Base-by-base conservation (phyloP, 2,113 vertebrate genomes). In the Myanophis thanlyinensis region DNA sequence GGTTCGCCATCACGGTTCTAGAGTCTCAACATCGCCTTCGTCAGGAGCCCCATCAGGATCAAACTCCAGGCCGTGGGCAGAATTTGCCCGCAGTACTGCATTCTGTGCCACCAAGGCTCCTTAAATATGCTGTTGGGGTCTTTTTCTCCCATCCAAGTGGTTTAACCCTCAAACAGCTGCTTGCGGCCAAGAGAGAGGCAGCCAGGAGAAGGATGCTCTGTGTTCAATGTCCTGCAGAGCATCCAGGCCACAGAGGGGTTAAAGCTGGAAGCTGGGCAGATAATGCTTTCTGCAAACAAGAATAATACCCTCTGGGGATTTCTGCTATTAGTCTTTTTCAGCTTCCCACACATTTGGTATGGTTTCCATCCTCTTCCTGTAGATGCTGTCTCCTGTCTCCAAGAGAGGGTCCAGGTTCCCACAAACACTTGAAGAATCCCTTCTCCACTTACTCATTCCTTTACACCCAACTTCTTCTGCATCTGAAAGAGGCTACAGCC, bases 331-430 rank as follows among this genome's bases (percentile, higher is more conserved):
- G 91, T 73, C 44, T 40, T 44, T 44, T 47, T 47, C 59, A 40
- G 67, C 92, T 92, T 86, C 88, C 92, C 92, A 93, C 92, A 90
- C 80, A 62, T 48, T 62, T 30, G 59, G n/a, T 53, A 89, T 46
- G 62, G 40, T 80, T 88, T 92, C 62, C 6, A 23, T 30, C 1
- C 15, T 47, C 44, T 92, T 84, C 62, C 44, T 27, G 51, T 56
- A 51, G 51, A 3, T 4, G 30, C 54, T 1, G n/a, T n/a, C 53
- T 40, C 15, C 11, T 54, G 30, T 62, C n/a, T 89, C 73, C 8
- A 4, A 44, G 47, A 25, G 11, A 25, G 6, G 46, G 20, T 44
- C 54, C 0, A 23, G 53, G 53, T 86, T 85, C 92, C 47, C 80
- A 62, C 53, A 62, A 53, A 30, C 6, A 2, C 3, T 22, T 22